Base-by-base conservation (phyloP, 2,797 vertebrate species). In the Nannoperca obscura region DNA sequence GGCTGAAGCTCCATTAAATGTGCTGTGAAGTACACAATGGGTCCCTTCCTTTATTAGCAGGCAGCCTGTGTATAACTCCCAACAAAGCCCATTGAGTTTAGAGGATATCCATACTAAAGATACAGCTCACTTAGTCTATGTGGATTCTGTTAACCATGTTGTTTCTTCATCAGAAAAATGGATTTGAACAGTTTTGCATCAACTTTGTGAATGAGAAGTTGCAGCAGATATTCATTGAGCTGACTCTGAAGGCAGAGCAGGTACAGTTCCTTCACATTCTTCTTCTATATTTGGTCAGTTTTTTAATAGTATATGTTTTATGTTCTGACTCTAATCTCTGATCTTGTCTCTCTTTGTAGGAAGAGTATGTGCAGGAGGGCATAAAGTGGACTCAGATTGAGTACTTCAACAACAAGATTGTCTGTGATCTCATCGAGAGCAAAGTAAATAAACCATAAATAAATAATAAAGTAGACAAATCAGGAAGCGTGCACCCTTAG, bases 191-290 rank as follows among this genome's bases (percentile, higher is more conserved):
- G 91, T 99, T 99, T 85, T 99, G 98, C 91, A 99, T 99, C 92
- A 99, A 99, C 95, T 99, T 99, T 58, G 98, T 99, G 84, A 99
- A 99, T 55, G 98, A 99, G 90, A 99, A 99, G 82, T 92, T 99
- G 27, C 98, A 99, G 91, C 98, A 99, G 93, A 99, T 99, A 80
- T 99, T 99, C 90, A 99, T 99, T 68, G 98, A 99, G 87, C 93
- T 99, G 81, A 99, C 98, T 0, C 93, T 99, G 64, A 99, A 99
- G 88, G 97, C 98, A 4, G 98, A 99, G 87, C 98, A 99, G 97
- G 98, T 99, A 94, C 72, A 13, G n/a, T 22, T 53, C 38, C 38
- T 62, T 27, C 27, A 12, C 17, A 4, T 2, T 68, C 49, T 19
- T 74, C 22, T 49, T 54, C 6, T 55, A 5, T n/a, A 27, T 47